phyloP scores from a whole-genome alignment of 1,140 invertebrate genomes.

The Brachionus calyciflorus region DNA sequence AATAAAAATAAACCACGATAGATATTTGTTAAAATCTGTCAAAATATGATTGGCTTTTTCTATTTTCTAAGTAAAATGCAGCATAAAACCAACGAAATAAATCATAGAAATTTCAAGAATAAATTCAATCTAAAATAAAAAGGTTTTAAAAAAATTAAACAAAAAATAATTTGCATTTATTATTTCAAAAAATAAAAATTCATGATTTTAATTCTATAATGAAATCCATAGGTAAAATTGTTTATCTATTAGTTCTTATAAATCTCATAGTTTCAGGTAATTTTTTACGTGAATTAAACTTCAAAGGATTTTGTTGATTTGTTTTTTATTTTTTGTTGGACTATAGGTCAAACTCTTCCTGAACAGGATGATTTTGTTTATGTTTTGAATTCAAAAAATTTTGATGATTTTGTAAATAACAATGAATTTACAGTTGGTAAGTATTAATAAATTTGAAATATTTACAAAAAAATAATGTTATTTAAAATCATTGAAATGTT shows the following conservation, averaged over 20 bases:
- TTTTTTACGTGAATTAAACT: too few species aligned
- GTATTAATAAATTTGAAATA: neutral
- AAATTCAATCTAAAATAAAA: neutral
- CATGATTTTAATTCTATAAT: too few species aligned
- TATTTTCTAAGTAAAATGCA: neutral
- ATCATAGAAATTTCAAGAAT: conserved; percentile 11
- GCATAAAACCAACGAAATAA: neutral
- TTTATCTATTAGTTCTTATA: too few species aligned
- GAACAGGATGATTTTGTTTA: neutral
- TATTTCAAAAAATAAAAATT: too few species aligned
- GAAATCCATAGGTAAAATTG: too few species aligned
- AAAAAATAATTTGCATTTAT: too few species aligned
- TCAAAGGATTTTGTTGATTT: too few species aligned
- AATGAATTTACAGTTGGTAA: conserved; percentile 37
- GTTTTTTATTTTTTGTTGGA: too few species aligned
- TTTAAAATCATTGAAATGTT: neutral
- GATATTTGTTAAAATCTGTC: neutral
- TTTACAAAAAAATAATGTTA: neutral
- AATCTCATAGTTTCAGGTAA: neutral
- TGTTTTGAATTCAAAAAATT: conserved; percentile 24
- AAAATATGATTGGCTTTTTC: conserved; percentile 9
- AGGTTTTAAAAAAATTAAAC: too few species aligned
- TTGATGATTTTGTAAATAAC: conserved; percentile 14
- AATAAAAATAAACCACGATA: too few species aligned
- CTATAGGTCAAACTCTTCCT: too few species aligned